Evolutionary conservation across 2,797 vertebrate genomes (phyloP).

Genomic region (Sandelia bainsii): DNA sequence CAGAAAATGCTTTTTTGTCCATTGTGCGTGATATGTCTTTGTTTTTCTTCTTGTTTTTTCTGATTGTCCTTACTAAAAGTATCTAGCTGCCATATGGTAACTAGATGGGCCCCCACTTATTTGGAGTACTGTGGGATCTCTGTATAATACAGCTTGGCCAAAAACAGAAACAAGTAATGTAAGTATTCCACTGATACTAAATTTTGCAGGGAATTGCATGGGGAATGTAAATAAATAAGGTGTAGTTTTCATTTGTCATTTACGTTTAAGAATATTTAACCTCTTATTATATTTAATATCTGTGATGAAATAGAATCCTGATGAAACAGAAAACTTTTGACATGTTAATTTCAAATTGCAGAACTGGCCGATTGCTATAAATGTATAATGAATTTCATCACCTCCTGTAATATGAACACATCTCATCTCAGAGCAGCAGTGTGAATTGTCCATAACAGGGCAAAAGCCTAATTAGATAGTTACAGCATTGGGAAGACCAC

Average conservation of each 20-base stretch:
- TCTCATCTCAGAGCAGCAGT: slow-evolving; percentile 50
- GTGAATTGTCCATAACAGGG: slow-evolving; percentile 63
- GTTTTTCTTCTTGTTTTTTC: no score
- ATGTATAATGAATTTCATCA: slow-evolving; percentile 80
- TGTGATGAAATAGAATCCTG: neutral
- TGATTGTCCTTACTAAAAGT: no score
- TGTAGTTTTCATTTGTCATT: slow-evolving; percentile 8
- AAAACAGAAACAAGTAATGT: no score
- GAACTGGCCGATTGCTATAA: slow-evolving; percentile 62
- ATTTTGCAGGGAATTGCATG: neutral
- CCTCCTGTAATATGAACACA: slow-evolving; percentile 56
- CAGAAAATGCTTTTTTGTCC: no score
- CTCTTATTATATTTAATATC: neutral
- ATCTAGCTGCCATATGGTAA: no score
- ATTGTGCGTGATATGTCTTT: no score
- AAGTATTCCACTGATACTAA: no score
- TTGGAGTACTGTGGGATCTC: no score
- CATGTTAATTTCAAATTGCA: slow-evolving; percentile 55
- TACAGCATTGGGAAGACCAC: slow-evolving; percentile 51
- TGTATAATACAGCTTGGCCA: no score
- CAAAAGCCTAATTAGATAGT: slow-evolving; percentile 67
- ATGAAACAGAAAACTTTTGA: slow-evolving; percentile 17
- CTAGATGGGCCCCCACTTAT: no score
- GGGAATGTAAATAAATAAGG: neutral
- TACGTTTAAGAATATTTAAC: slow-evolving; percentile 10